phyloP scores from a whole-genome alignment of 2,113 vertebrate species.

The Peromyscus maniculatus region DNA sequence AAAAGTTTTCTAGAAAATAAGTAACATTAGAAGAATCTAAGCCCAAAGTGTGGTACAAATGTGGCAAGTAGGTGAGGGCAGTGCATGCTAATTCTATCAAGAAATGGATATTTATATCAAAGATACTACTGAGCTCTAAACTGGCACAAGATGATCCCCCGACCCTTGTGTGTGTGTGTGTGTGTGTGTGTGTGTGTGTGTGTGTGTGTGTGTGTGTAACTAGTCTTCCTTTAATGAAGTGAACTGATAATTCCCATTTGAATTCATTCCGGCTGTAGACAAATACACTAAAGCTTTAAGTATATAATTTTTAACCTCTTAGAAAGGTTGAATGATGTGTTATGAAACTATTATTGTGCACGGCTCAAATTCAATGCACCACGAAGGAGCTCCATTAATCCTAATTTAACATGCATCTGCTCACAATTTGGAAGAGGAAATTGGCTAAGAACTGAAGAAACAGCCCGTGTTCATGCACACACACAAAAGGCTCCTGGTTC shows the following conservation, averaged over 20 bases:
- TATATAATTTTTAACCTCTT: slow-evolving; percentile 77
- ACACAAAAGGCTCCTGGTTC: not conserved
- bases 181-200: not conserved
- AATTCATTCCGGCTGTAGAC: slow-evolving; percentile 63
- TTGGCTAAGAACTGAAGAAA: slow-evolving; percentile 68
- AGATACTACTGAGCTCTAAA: not conserved
- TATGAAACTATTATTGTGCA: slow-evolving; percentile 66
- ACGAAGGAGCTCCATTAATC: slow-evolving; percentile 73
- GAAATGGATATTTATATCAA: not conserved
- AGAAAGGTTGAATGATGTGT: slow-evolving; percentile 74
- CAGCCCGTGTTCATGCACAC: not conserved
- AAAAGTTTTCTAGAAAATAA: slow-evolving; percentile 73
- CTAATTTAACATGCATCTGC: slow-evolving; percentile 80
- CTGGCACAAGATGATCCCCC: not conserved
- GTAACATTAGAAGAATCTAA: slow-evolving; percentile 30
- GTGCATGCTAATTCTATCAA: not conserved
- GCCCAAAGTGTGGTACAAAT: not conserved
- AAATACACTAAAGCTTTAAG: slow-evolving; percentile 56
- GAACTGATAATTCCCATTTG: slow-evolving; percentile 58
- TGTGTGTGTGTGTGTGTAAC: not conserved
- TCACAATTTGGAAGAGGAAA: slow-evolving; percentile 78
- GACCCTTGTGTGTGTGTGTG: not conserved
- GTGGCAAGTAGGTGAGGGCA: not conserved
- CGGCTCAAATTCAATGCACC: slow-evolving; percentile 48
- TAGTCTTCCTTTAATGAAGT: slow-evolving; percentile 50